These are phyloP conservation scores for Lasiommata megera DNA, from an alignment of 2,888 invertebrate species.

Conservation along the genomic window DNA sequence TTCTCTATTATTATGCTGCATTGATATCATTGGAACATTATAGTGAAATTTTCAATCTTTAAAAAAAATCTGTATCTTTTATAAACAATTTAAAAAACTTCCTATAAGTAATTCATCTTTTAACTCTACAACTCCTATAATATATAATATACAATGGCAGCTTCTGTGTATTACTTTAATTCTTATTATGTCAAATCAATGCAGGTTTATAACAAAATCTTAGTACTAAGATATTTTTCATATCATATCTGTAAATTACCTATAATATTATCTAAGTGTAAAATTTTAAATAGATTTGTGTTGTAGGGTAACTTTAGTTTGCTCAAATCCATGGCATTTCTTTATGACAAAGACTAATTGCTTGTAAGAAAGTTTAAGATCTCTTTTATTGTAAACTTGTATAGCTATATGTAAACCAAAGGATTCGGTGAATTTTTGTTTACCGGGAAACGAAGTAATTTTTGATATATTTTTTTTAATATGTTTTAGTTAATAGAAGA, in stretches of 20 bases:
- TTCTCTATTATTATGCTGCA: neutral
- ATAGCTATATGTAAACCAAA: constrained; percentile 46
- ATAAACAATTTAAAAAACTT: too few relatives aligned
- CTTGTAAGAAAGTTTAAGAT: constrained; percentile 54
- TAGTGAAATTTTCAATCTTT: neutral
- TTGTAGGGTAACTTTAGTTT: constrained; percentile 56
- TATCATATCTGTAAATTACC: constrained; percentile 23
- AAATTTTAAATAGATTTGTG: constrained; percentile 25
- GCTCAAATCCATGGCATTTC: constrained; percentile 79
- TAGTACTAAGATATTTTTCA: neutral
- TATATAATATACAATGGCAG: neutral
- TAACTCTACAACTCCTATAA: neutral
- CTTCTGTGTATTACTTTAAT: constrained; percentile 1
- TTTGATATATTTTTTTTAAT: constrained; percentile 36
- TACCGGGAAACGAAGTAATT: constrained; percentile 46
- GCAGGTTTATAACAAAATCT: neutral
- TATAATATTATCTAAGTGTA: constrained; percentile 15
- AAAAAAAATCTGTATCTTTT: neutral
- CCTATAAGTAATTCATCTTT: too few relatives aligned
- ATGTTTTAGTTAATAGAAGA: constrained; percentile 39
- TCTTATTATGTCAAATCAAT: constrained; percentile 2
- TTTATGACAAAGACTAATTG: constrained; percentile 58
- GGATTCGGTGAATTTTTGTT: constrained; percentile 55
- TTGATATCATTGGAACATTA: neutral
- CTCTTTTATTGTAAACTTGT: constrained; percentile 47